Conservation (phyloP, 2,797 vertebrate genomes). For the Sebastes goodei region DNA sequence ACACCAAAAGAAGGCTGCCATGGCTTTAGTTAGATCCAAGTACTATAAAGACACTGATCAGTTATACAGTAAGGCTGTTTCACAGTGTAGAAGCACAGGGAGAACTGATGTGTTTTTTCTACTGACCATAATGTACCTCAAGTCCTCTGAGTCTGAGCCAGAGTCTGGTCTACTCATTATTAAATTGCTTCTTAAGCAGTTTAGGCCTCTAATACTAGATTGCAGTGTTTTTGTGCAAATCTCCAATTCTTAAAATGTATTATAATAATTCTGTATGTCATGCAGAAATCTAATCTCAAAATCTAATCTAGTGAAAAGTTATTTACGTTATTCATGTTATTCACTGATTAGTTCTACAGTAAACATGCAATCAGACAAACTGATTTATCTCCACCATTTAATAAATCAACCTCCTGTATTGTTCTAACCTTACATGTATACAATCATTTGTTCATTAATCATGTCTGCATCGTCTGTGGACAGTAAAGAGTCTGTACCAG, state of each 20-base stretch:
- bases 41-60: background rate
- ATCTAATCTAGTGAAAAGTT: background rate
- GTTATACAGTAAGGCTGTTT: background rate
- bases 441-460: constrained; percentile 19
- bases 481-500: background rate
- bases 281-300: background rate
- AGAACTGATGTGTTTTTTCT: constrained; percentile 15
- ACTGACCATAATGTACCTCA: constrained; percentile 37
- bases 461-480: background rate
- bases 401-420: background rate
- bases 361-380: constrained; percentile 31
- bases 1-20: background rate
- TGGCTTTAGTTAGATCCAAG: background rate
- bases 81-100: constrained; percentile 5
- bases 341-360: background rate
- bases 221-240: background rate
- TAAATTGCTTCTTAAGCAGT: background rate
- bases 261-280: background rate
- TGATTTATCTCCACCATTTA: background rate
- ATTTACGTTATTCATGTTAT: background rate
- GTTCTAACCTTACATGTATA: constrained; percentile 31
- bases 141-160: constrained; percentile 6
- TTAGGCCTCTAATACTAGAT: background rate
- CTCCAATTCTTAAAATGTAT: background rate
- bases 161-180: constrained; percentile 5